Evolutionary conservation across 2,888 invertebrate genomes (phyloP), one percentile per base, ranked within the genome.

Genomic region (Escarpia spicata): DNA sequence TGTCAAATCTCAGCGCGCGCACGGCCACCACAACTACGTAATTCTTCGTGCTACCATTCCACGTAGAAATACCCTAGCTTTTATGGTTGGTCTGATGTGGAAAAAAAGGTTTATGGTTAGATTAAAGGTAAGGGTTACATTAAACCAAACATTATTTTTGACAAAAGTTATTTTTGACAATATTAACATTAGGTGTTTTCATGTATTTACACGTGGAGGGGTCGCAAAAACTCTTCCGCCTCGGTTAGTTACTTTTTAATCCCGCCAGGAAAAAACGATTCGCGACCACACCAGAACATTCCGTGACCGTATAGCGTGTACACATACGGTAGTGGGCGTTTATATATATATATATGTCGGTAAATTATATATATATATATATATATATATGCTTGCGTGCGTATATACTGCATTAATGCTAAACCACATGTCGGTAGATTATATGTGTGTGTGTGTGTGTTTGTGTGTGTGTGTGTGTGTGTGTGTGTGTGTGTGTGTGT

Each of bases 381-480:
- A 75, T 75, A 75, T 75, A 26, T 75, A 75, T 26, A 60, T 60
- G 19, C 12, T 12, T 60, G 12, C 43, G 45, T 52, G 60, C 60
- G 45, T 15, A 60, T 92, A 75, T 43, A 75, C 37, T 92, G 45
- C 12, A 92, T 91, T 91, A 91, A 92, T 91, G 91, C 91, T 91
- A 44, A 92, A 91, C 91, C 44, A 92, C 91, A 92, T 91, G 58
- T 92, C 91, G n/a, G 91, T 92, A 92, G 44, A 92, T 37, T 92
- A 92, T 91, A 91, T 92, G 91, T n/a, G 45, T 91, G 91, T 37
- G 91, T 60, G 12, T 60, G 12, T 60, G 12, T 60, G 12, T 60
- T 9, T 60, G 12, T 60, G 12, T 60, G 12, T 19, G 1, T 60
- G 12, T 60, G 12, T 60, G 12, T 4, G 58, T 58, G 58, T 31